These are phyloP conservation scores for Machimus rusticus DNA, from an alignment of 2,888 invertebrate genomes.

Conservation along the genomic window DNA sequence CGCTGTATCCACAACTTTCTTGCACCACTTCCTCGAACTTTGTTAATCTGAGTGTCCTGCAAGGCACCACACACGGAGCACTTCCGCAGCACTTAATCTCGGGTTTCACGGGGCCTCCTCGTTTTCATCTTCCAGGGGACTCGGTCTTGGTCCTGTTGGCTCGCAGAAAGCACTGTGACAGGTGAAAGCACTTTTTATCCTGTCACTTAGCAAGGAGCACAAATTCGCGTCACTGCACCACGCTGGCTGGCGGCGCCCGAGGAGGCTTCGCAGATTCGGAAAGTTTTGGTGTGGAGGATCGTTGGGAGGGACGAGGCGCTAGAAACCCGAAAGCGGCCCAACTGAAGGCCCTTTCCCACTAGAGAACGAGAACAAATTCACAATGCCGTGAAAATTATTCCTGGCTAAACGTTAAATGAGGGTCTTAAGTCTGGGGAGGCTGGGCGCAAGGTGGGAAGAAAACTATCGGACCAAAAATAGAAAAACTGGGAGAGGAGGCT, in stretches of 20 bases:
- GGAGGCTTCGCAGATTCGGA: neutral
- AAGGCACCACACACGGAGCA: neutral
- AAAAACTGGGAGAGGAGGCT: neutral
- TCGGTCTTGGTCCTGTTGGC: neutral
- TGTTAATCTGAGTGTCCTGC: neutral
- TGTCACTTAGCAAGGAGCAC: neutral
- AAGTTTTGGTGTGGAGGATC: neutral
- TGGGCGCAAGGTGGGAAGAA: neutral
- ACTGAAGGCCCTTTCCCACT: neutral
- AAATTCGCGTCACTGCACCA: neutral
- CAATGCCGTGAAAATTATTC: neutral
- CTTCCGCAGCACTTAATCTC: neutral
- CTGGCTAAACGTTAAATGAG: neutral
- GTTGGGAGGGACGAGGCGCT: neutral
- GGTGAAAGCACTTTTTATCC: constrained; percentile 10
- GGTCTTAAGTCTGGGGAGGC: neutral
- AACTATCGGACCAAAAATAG: neutral
- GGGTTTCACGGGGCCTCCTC: neutral
- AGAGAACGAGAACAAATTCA: neutral
- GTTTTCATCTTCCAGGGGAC: neutral
- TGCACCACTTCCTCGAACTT: neutral
- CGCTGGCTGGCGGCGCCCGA: neutral
- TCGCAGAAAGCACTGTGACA: neutral
- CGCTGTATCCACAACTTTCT: neutral
- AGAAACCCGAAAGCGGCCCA: neutral